Evolutionary conservation across 2,113 vertebrate species (phyloP).

Genomic region (Pongo pygmaeus): DNA sequence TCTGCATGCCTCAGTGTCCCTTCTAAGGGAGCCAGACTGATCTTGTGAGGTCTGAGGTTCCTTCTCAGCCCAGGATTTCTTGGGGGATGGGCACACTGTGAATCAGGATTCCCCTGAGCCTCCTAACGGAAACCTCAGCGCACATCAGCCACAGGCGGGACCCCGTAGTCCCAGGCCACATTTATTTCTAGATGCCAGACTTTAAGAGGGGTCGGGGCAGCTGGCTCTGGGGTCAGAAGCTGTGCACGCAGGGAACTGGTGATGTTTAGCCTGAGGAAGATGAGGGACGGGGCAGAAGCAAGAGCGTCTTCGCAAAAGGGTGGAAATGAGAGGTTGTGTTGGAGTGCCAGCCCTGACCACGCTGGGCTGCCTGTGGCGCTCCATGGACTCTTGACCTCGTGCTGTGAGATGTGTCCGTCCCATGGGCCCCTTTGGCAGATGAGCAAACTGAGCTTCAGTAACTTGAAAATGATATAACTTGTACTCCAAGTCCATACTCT

Average conservation of each 20-base stretch:
- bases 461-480: neutral
- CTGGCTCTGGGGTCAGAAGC: neutral
- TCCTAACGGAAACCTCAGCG: neutral
- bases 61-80: neutral
- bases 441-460: neutral
- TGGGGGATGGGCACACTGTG: neutral
- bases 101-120: too few species aligned
- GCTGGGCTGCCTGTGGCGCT: too few species aligned
- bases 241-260: neutral
- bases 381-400: neutral
- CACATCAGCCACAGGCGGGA: neutral
- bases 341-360: rapidly evolving
- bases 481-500: neutral
- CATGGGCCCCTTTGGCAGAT: too few species aligned
- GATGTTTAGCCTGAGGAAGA: neutral
- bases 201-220: neutral
- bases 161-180: neutral
- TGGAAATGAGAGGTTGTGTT: rapidly evolving
- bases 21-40: neutral
- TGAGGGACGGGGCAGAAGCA: neutral
- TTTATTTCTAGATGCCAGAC: neutral
- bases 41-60: neutral
- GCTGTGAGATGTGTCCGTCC: neutral
- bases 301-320: neutral
- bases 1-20: neutral